These are phyloP conservation scores for Caenorhabditis doughertyi DNA, from an alignment of 2,888 invertebrate species.

Conservation along the genomic window DNA sequence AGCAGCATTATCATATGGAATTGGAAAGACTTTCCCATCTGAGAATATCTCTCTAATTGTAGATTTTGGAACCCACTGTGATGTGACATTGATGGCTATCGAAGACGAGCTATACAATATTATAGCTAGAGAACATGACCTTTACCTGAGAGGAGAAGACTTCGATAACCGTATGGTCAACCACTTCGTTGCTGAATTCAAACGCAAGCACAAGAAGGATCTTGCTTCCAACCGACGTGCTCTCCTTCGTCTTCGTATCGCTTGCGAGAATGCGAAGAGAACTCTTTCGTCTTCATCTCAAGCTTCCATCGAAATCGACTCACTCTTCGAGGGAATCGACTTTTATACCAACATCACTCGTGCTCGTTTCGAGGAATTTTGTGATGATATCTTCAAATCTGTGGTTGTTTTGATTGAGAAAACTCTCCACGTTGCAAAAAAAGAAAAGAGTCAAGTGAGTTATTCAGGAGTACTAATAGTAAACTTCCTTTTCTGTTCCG, in stretches of 20 bases:
- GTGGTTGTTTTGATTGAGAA: conserved; percentile 98
- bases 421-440: conserved; percentile 85
- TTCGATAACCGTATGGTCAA: conserved; percentile 86
- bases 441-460: conserved; percentile 88
- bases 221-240: conserved; percentile 92
- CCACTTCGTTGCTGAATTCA: conserved; percentile 84
- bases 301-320: conserved; percentile 92
- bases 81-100: conserved; percentile 95
- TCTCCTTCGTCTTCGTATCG: conserved; percentile 92
- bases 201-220: conserved; percentile 90
- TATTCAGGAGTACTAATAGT: too few species aligned
- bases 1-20: conserved; percentile 91
- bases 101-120: conserved; percentile 95
- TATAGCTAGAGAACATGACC: conserved; percentile 95
- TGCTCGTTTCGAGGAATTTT: conserved; percentile 91
- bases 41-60: conserved; percentile 86
- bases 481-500: too few species aligned
- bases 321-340: conserved; percentile 95
- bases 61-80: conserved; percentile 91
- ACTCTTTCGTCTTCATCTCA: conserved; percentile 86
- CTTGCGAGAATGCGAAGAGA: conserved; percentile 88
- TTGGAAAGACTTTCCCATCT: conserved; percentile 83
- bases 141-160: conserved; percentile 85
- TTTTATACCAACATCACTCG: conserved; percentile 97
- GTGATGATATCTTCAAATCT: conserved; percentile 94